phyloP scores from a whole-genome alignment of 2,113 vertebrate species.

The Phrynosoma blainvillii region DNA sequence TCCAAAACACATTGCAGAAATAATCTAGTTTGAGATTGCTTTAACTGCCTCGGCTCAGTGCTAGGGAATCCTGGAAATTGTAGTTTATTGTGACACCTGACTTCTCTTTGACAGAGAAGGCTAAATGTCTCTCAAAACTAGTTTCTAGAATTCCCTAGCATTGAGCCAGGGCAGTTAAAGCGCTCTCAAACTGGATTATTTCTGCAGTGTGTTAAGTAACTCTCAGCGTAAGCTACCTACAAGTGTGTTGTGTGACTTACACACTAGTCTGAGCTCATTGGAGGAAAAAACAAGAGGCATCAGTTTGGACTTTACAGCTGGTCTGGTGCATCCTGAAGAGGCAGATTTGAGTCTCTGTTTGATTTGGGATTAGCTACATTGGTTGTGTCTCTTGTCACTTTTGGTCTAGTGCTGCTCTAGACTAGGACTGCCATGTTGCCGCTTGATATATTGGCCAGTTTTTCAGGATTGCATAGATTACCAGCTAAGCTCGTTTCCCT shows the following conservation, averaged over 20 bases:
- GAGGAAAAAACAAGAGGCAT: too few species aligned
- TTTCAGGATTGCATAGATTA: background rate
- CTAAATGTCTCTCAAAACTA: too few species aligned
- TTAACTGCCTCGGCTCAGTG: too few species aligned
- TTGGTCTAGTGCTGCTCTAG: background rate
- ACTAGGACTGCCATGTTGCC: background rate
- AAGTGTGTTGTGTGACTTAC: background rate
- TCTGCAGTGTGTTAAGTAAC: background rate
- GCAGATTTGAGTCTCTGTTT: background rate
- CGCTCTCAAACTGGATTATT: too few species aligned
- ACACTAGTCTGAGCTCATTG: background rate
- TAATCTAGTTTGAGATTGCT: too few species aligned
- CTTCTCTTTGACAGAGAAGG: too few species aligned
- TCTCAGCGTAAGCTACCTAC: background rate
- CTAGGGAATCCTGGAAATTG: too few species aligned
- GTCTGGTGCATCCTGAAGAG: too few species aligned
- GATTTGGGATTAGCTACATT: background rate
- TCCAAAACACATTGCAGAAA: too few species aligned
- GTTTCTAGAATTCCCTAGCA: too few species aligned
- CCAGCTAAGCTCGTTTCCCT: background rate
- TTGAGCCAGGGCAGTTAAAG: too few species aligned
- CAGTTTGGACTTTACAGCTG: background rate
- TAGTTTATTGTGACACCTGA: too few species aligned
- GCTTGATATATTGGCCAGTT: background rate
- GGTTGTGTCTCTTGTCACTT: background rate